Evolutionary conservation across 2,888 invertebrate genomes (phyloP).

Genomic region (Acronicta alni): DNA sequence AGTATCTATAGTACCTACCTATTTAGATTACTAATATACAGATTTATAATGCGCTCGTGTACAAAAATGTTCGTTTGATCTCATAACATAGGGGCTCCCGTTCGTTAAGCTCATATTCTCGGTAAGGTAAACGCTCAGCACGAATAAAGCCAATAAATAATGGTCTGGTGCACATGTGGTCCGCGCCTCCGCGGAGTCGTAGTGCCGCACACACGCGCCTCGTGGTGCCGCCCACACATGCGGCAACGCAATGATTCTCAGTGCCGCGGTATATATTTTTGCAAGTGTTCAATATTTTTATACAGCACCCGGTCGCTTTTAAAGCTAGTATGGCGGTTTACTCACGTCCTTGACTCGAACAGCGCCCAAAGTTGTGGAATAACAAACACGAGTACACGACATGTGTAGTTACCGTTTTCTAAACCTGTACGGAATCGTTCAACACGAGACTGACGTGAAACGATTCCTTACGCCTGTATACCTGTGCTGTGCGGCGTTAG

Average conservation of each 20-base stretch:
- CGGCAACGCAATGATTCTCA: conserved; percentile 18
- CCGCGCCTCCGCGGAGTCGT: neutral
- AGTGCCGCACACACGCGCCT: neutral
- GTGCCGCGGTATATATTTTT: conserved; percentile 37
- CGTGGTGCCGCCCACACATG: neutral
- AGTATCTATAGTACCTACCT: too few species aligned
- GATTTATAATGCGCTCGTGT: neutral
- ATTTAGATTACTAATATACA: too few species aligned
- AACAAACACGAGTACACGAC: too few species aligned
- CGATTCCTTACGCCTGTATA: conserved; percentile 8
- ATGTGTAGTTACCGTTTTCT: conserved; percentile 9
- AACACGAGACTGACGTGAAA: conserved; percentile 5
- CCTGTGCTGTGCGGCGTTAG: neutral
- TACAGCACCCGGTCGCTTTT: conserved; percentile 20
- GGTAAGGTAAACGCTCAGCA: conserved; percentile 8
- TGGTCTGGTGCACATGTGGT: conserved; percentile 19
- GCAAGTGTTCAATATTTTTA: conserved; percentile 40
- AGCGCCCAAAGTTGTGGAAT: conserved; percentile 17
- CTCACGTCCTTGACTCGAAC: conserved; percentile 11
- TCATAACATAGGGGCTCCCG: conserved; percentile 7
- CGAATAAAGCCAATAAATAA: conserved; percentile 9
- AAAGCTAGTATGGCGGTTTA: conserved; percentile 11
- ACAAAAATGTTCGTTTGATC: conserved; percentile 21
- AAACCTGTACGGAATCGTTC: conserved; percentile 11
- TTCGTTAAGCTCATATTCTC: conserved; percentile 11